Evolutionary conservation across 2,797 vertebrate genomes (phyloP).

Genomic region (Benthosema pterotum): DNA sequence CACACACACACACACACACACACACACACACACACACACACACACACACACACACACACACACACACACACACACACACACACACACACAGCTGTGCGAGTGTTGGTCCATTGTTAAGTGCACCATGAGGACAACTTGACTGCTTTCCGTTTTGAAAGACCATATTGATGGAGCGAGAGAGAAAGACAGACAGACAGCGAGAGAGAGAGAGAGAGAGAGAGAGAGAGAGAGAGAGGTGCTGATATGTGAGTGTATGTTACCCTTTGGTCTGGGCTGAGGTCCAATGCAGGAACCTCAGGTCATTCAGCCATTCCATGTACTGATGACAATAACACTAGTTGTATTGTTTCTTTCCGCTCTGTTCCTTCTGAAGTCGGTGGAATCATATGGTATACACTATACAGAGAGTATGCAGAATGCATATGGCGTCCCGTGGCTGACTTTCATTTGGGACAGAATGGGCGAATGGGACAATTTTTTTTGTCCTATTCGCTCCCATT

Average conservation of each 20-base stretch:
- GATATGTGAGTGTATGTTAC: constrained; percentile 50
- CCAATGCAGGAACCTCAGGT: constrained; percentile 57
- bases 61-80: neutral
- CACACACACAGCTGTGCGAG: constrained; percentile 30
- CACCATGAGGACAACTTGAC: constrained; percentile 33
- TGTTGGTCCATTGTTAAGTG: constrained; percentile 20
- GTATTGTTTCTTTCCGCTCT: constrained; percentile 19
- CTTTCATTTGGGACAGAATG: too few species aligned
- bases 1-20: neutral
- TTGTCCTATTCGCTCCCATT: too few species aligned
- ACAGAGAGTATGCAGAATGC: too few species aligned
- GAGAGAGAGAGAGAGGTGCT: constrained; percentile 49
- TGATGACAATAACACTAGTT: constrained; percentile 38
- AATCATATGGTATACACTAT: too few species aligned
- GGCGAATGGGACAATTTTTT: too few species aligned
- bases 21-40: neutral
- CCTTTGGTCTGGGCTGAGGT: constrained; percentile 56
- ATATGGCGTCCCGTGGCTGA: too few species aligned
- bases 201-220: neutral
- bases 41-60: neutral
- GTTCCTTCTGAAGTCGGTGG: neutral
- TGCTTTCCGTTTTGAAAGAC: constrained; percentile 38
- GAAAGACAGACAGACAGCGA: constrained; percentile 43
- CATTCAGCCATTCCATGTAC: constrained; percentile 24
- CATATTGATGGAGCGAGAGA: constrained; percentile 49